Conservation (phyloP, 2,113 vertebrate genomes). For the Probosciger aterrimus region DNA sequence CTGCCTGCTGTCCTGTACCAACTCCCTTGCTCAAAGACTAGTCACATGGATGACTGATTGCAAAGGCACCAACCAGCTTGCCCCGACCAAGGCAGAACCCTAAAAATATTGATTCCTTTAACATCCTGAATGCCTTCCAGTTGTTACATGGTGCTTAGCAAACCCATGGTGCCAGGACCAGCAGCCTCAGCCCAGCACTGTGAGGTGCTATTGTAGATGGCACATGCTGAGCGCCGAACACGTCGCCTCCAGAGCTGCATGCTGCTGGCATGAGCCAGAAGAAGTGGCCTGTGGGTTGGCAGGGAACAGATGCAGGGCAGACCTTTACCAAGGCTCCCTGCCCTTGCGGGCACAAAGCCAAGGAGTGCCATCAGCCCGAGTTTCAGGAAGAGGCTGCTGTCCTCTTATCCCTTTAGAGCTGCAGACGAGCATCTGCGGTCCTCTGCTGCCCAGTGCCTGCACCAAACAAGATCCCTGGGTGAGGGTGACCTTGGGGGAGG, state of each 20-base stretch:
- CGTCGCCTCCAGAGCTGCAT: rapidly evolving
- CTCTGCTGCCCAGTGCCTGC: background rate
- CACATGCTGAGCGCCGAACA: background rate
- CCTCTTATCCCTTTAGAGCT: background rate
- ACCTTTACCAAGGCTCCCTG: background rate
- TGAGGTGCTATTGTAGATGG: background rate
- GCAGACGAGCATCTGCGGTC: background rate
- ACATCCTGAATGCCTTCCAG: background rate
- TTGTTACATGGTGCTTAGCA: background rate
- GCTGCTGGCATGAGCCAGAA: background rate
- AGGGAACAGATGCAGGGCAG: background rate
- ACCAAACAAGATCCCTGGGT: background rate
- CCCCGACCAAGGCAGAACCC: background rate
- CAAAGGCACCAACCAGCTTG: background rate
- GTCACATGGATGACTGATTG: background rate
- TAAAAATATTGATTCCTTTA: background rate
- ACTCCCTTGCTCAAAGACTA: background rate
- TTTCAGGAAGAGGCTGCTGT: background rate
- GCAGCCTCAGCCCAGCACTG: background rate
- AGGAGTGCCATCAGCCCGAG: background rate
- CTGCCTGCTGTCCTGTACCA: background rate
- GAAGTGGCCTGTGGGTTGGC: background rate
- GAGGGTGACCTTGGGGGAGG: background rate
- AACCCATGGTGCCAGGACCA: background rate
- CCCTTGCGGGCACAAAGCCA: background rate